These are phyloP conservation scores for Philonicus albiceps DNA, from an alignment of 2,888 invertebrate genomes.

Conservation along the genomic window DNA sequence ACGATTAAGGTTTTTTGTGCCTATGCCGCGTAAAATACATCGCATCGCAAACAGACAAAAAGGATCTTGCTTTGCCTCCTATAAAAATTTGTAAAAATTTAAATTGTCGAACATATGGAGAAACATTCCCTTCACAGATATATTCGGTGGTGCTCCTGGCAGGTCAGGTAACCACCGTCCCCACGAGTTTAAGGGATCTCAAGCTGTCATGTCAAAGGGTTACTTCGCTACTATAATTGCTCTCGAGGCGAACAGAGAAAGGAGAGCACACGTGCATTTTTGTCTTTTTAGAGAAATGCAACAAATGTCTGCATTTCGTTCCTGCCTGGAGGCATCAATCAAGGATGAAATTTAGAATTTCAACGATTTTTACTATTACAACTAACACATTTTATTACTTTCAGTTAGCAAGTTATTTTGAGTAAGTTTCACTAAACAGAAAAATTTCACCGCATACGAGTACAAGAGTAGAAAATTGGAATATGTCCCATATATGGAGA, in stretches of 20 bases:
- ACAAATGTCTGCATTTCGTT: neutral
- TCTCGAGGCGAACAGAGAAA: neutral
- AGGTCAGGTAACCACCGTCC: neutral
- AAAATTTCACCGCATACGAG: no score
- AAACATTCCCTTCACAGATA: neutral
- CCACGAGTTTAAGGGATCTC: neutral
- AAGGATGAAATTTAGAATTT: no score
- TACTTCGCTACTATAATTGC: neutral
- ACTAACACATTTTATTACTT: no score
- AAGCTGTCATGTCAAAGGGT: conserved; percentile 3
- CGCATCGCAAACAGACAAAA: neutral
- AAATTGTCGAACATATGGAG: conserved; percentile 13
- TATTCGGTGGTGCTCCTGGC: neutral
- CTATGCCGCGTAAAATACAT: neutral
- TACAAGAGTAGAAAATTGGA: no score
- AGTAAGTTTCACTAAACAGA: no score
- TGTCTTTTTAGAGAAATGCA: neutral
- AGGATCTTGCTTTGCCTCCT: neutral
- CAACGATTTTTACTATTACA: no score
- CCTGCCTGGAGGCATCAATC: no score
- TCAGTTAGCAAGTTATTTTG: no score
- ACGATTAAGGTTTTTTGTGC: neutral
- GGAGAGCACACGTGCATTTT: neutral
- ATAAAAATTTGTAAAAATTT: conserved; percentile 36
- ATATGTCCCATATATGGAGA: no score